These are phyloP conservation scores for Boloria euphrosyne DNA, from an alignment of 2,888 invertebrate genomes.

Conservation along the genomic window DNA sequence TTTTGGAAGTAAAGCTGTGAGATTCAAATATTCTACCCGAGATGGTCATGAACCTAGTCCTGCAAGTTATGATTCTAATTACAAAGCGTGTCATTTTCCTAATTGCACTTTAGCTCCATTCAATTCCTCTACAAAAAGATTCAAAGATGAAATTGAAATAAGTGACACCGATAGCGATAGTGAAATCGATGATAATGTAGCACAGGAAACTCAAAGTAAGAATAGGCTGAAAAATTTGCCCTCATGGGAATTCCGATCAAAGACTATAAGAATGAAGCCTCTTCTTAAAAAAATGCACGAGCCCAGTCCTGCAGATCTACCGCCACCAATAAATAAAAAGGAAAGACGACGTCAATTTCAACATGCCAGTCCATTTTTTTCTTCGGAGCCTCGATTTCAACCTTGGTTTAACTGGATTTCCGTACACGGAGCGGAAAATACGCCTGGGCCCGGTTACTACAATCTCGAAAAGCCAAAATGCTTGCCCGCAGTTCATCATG, in stretches of 20 bases:
- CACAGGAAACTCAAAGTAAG: slow-evolving; percentile 16
- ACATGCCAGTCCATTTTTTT: slow-evolving; percentile 57
- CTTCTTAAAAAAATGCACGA: slow-evolving; percentile 50
- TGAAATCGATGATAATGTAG: slow-evolving; percentile 34
- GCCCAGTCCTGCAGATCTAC: slow-evolving; percentile 58
- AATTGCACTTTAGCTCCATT: slow-evolving; percentile 59
- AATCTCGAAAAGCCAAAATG: slow-evolving; percentile 53
- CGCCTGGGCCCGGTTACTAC: slow-evolving; percentile 66
- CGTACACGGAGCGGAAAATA: slow-evolving; percentile 50
- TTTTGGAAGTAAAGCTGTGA: slow-evolving; percentile 60
- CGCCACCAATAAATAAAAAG: slow-evolving; percentile 38
- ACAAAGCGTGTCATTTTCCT: slow-evolving; percentile 47
- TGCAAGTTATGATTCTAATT: slow-evolving; percentile 53
- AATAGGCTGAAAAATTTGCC: slow-evolving; percentile 42
- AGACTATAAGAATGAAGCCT: slow-evolving; percentile 59
- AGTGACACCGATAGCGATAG: slow-evolving; percentile 30
- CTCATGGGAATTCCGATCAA: slow-evolving; percentile 66
- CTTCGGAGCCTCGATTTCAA: slow-evolving; percentile 63
- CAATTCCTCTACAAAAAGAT: slow-evolving; percentile 56
- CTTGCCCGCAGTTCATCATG: slow-evolving; percentile 56
- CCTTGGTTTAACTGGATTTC: slow-evolving; percentile 67
- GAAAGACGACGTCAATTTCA: slow-evolving; percentile 49
- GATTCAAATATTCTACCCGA: slow-evolving; percentile 55
- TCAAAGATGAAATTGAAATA: slow-evolving; percentile 50
- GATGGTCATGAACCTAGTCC: slow-evolving; percentile 65